Evolutionary conservation across 2,888 invertebrate genomes (phyloP).

Genomic region (Periphyllus acericola): DNA sequence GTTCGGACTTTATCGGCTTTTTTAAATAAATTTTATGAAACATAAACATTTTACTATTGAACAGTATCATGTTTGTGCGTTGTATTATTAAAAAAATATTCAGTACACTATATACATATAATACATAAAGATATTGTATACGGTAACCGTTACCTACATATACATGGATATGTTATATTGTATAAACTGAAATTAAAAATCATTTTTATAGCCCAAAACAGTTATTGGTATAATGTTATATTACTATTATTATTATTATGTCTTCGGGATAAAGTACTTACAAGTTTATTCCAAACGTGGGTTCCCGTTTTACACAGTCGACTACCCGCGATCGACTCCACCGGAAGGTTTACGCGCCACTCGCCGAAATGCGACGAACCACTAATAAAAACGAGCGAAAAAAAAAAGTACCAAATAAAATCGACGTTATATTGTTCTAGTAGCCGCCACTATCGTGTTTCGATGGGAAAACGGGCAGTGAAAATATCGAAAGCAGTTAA

Average conservation of each 20-base stretch:
- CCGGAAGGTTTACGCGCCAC: background rate
- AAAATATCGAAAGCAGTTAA: constrained; percentile 38
- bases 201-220: background rate
- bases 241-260: background rate
- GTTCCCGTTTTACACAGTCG: constrained; percentile 7
- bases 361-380: constrained; percentile 7
- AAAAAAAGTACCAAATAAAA: constrained; percentile 10
- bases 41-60: background rate
- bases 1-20: background rate
- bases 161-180: background rate
- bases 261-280: constrained; percentile 22
- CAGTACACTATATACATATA: background rate
- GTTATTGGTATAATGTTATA: background rate
- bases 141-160: no score
- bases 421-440: constrained; percentile 43
- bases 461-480: constrained; percentile 28
- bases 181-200: constrained; percentile 16
- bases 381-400: constrained; percentile 25
- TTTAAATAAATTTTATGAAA: background rate
- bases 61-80: background rate
- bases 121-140: background rate
- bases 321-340: background rate
- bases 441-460: constrained; percentile 38
- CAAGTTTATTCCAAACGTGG: constrained; percentile 3
- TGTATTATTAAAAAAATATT: background rate